These are phyloP conservation scores for Heterotilapia buettikoferi DNA, from an alignment of 2,113 vertebrate species.

Conservation along the genomic window DNA sequence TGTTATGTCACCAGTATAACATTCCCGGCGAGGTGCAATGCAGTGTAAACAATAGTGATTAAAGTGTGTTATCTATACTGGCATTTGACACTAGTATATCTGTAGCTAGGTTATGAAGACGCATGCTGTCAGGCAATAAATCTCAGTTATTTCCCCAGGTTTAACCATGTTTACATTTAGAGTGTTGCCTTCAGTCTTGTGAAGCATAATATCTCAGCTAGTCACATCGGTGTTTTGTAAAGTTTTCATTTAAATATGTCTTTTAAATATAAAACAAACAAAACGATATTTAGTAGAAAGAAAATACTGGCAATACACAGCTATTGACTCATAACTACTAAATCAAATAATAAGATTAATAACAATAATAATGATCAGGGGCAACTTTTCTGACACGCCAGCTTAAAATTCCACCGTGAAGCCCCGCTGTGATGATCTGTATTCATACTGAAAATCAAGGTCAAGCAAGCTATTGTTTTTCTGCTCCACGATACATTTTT, in stretches of 20 bases:
- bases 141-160: slow-evolving; percentile 38
- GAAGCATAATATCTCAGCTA: neutral
- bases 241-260: neutral
- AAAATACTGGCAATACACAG: neutral
- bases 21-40: slow-evolving; percentile 31
- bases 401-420: neutral
- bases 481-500: neutral
- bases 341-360: neutral
- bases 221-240: neutral
- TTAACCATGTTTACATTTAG: slow-evolving; percentile 27
- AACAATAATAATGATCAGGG: neutral
- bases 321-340: neutral
- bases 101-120: slow-evolving; percentile 36
- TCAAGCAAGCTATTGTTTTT: neutral
- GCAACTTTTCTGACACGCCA: neutral
- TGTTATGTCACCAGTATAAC: slow-evolving; percentile 49
- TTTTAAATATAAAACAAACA: neutral
- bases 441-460: neutral
- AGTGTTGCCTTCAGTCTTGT: neutral
- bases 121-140: slow-evolving; percentile 48
- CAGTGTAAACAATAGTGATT: slow-evolving; percentile 60
- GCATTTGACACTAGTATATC: slow-evolving; percentile 56
- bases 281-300: neutral
- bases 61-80: slow-evolving; percentile 43
- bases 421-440: neutral